phyloP scores from a whole-genome alignment of 2,113 vertebrate species.

The Oncorhynchus kisutch region DNA sequence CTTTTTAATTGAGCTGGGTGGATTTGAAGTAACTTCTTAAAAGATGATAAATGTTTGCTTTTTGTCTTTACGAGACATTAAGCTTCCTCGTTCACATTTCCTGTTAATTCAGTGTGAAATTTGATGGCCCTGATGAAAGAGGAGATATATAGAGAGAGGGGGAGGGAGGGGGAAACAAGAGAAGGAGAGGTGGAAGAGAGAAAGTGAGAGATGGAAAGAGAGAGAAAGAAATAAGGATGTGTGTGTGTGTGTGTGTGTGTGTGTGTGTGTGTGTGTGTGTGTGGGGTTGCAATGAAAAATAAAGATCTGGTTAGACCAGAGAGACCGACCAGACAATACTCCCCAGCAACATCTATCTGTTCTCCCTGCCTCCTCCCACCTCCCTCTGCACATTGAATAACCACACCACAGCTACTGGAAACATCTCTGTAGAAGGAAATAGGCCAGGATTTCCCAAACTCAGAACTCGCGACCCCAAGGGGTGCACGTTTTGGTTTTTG shows the following conservation, averaged over 20 bases:
- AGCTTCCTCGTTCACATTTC: constrained; percentile 66
- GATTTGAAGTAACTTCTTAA: constrained; percentile 73
- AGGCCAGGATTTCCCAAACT: constrained; percentile 6
- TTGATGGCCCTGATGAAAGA: constrained; percentile 70
- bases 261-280: no score
- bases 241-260: no score
- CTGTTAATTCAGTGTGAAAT: constrained; percentile 72
- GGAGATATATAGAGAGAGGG: not conserved
- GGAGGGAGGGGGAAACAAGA: not conserved
- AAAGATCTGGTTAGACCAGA: not conserved
- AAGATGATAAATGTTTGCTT: constrained; percentile 63
- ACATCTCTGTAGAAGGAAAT: constrained; percentile 36
- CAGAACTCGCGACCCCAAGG: no score
- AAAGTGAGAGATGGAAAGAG: constrained; percentile 10
- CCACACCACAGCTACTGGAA: constrained; percentile 55
- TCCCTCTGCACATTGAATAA: constrained; percentile 21
- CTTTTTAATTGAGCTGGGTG: constrained; percentile 67
- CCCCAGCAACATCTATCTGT: constrained; percentile 46
- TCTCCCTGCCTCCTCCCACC: constrained; percentile 18
- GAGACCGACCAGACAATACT: constrained; percentile 2
- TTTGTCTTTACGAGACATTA: constrained; percentile 69
- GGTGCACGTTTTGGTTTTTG: no score
- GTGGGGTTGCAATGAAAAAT: not conserved
- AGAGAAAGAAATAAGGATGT: constrained; percentile 7
- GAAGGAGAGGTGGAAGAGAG: constrained; percentile 41